Base-by-base conservation (phyloP, 2,113 vertebrate species). In the Glaucidium brasilianum region DNA sequence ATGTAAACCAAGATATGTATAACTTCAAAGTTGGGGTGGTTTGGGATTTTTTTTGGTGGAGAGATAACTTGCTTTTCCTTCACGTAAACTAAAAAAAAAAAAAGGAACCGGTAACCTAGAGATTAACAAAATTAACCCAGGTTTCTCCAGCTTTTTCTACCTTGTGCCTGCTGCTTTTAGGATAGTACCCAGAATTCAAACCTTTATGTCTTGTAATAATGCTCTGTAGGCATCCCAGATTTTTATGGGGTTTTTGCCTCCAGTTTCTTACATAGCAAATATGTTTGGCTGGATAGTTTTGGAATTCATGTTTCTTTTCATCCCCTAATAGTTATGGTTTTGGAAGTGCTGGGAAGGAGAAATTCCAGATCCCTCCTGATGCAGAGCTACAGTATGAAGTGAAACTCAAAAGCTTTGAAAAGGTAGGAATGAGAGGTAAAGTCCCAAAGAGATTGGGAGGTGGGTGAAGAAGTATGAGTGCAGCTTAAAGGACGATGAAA, bases 391-490 rank as follows among this genome's bases (percentile, higher is more conserved):
- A 98, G 19, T 99, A 99, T 69, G 99, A 99, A 96, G 96, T 99
- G 67, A 99, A 98, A 63, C 98, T 99, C 59, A 98, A 98, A 87
- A 98, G 97, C 63, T 99, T 99, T 97, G 99, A 99, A 96, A 99
- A 99, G 99, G 99, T 99, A 95, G 78, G 96, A 72, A 58, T 2
- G 11, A 59, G 49, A 91, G 32, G 11, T 21, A 37, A 76, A 73
- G 34, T 53, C 29, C 14, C 15, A 50, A 49, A 55, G 32, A 80
- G 32, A n/a, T 0, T 29, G 5, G 20, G 37, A 30, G 14, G 15
- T n/a, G 15, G 47, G 53, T 45, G 27, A 37, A 19, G 41, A 68
- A 75, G 50, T 22, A 32, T 16, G 27, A 78, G 32, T 50, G 34
- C 49, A 34, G 32, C 23, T 85, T 83, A 14, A 88, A 69, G 72